A percentile compares a stretch with the other conserved stretches of the same genome.
Evolutionary conservation across 2,113 vertebrate species (phyloP).

Genomic region (Capreolus pygargus): DNA sequence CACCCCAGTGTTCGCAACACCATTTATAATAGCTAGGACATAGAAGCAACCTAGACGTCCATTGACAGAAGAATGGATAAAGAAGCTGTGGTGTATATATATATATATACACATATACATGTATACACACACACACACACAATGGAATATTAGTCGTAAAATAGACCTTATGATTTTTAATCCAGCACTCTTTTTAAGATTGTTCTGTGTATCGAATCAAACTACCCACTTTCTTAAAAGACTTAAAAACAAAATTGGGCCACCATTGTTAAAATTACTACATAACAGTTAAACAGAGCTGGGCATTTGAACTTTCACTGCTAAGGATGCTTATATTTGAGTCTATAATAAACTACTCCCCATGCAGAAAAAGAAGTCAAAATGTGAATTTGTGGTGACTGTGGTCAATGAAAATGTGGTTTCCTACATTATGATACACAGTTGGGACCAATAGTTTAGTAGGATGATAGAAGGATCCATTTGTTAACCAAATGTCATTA

Average conservation of each 20-base stretch:
- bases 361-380: neutral
- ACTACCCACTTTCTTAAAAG: neutral
- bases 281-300: neutral
- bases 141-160: neutral
- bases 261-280: neutral
- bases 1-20: neutral
- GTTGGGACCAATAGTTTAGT: constrained; percentile 16
- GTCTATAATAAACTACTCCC: neutral
- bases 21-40: neutral
- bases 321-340: neutral
- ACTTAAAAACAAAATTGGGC: neutral
- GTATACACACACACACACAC: neutral
- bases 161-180: neutral
- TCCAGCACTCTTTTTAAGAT: neutral
- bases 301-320: neutral
- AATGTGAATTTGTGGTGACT: constrained; percentile 34
- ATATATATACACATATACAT: too few species aligned
- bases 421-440: constrained; percentile 32
- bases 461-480: constrained; percentile 44
- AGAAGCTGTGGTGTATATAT: neutral
- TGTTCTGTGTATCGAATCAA: neutral
- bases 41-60: neutral
- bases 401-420: constrained; percentile 51
- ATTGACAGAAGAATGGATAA: neutral
- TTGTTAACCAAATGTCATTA: constrained; percentile 59